phyloP scores from a whole-genome alignment of 2,113 vertebrate genomes.

The Callospermophilus lateralis region DNA sequence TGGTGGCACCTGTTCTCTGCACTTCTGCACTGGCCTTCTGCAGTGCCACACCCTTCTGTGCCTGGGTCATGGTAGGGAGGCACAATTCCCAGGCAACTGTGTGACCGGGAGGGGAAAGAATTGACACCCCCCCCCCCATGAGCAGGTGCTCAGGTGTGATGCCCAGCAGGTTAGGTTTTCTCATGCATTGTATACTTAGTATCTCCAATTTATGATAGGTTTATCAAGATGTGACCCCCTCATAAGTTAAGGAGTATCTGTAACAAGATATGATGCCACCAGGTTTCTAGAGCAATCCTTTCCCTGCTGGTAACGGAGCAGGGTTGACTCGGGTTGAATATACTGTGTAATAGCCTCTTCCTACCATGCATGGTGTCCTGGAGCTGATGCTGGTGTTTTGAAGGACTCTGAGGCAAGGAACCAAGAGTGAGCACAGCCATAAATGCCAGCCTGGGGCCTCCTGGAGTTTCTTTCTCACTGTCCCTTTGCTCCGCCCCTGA shows the following conservation, averaged over 20 bases:
- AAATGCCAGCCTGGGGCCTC: neutral
- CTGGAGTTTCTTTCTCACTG: rapidly evolving
- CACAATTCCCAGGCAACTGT: rapidly evolving
- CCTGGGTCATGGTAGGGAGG: neutral
- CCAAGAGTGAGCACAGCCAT: too few relatives aligned
- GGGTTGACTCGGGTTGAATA: neutral
- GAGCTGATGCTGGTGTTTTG: neutral
- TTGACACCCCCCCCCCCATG: too few relatives aligned
- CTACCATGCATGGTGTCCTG: rapidly evolving
- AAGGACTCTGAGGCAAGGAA: neutral
- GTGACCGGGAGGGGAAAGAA: neutral
- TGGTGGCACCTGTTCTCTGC: too few relatives aligned
- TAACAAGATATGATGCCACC: too few relatives aligned
- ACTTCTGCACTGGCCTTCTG: neutral
- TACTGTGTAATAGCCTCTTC: neutral
- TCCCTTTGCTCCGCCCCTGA: rapidly evolving
- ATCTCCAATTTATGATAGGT: neutral
- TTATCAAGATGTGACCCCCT: neutral
- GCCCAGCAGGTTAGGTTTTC: too few relatives aligned
- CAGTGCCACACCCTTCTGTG: too few relatives aligned
- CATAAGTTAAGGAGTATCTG: rapidly evolving
- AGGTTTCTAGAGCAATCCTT: neutral
- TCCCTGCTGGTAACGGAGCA: neutral
- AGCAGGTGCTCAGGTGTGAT: neutral
- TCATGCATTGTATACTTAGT: neutral